Evolutionary conservation across 1,140 invertebrate species (phyloP).

Genomic region (Thrips palmi): DNA sequence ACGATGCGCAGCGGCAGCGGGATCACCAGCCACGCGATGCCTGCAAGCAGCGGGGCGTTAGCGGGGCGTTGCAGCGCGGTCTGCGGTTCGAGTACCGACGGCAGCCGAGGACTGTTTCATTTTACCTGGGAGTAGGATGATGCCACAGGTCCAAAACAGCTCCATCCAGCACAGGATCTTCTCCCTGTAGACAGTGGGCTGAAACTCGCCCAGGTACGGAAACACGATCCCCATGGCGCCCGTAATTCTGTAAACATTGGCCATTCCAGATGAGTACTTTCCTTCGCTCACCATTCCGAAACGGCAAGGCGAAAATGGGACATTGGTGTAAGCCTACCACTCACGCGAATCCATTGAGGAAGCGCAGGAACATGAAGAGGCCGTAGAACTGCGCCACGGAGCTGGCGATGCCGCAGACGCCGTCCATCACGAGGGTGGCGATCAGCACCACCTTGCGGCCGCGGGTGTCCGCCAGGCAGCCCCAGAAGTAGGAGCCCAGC

Average conservation of each 20-base stretch:
- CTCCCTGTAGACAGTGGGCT: constrained; percentile 50
- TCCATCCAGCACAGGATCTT: constrained; percentile 63
- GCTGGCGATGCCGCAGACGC: constrained; percentile 49
- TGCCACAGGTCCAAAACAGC: constrained; percentile 57
- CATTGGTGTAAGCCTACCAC: constrained; percentile 19
- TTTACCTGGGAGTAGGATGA: constrained; percentile 46
- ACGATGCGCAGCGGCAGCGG: constrained; percentile 36
- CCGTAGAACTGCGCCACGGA: constrained; percentile 57
- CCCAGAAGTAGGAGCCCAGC: constrained; percentile 77
- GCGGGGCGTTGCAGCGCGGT: too few species aligned
- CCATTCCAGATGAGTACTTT: background rate
- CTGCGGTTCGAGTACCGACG: too few species aligned
- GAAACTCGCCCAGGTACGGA: constrained; percentile 57
- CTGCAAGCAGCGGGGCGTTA: too few species aligned
- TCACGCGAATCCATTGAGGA: constrained; percentile 74
- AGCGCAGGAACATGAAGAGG: constrained; percentile 54
- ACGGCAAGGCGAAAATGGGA: background rate
- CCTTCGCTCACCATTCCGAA: background rate
- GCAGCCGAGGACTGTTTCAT: too few species aligned
- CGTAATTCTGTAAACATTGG: constrained; percentile 34
- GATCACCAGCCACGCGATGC: constrained; percentile 53
- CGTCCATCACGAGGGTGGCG: constrained; percentile 55
- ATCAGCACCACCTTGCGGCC: constrained; percentile 59
- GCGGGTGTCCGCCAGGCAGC: constrained; percentile 63
- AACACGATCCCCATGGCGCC: constrained; percentile 60